These are phyloP conservation scores for Cheilosia scutellata DNA, from an alignment of 2,888 invertebrate genomes.

Conservation along the genomic window DNA sequence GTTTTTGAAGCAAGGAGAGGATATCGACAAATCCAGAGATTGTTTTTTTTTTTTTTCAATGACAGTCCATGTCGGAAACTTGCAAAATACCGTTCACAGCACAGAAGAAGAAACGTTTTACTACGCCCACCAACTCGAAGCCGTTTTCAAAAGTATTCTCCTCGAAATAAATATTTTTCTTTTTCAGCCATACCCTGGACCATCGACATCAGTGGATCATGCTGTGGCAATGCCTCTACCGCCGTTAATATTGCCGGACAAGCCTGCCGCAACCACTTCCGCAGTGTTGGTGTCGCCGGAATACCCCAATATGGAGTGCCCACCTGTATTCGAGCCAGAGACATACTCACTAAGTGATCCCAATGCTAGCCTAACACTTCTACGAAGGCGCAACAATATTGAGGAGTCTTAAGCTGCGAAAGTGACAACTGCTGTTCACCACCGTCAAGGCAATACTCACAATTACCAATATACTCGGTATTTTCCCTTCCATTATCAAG, in stretches of 20 bases:
- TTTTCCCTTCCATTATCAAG: constrained; percentile 15
- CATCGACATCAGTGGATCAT: constrained; percentile 52
- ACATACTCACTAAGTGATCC: constrained; percentile 89
- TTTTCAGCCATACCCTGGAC: constrained; percentile 57
- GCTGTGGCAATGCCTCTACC: constrained; percentile 53
- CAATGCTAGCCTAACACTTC: constrained; percentile 82
- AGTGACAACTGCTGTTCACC: not conserved
- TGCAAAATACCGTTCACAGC: too few species aligned
- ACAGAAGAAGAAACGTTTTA: too few species aligned
- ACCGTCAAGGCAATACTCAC: constrained; percentile 43
- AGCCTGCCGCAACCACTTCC: constrained; percentile 48
- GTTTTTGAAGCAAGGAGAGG: too few species aligned
- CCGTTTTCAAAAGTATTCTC: not conserved
- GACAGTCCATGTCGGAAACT: too few species aligned
- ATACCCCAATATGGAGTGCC: constrained; percentile 93
- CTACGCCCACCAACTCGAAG: not conserved
- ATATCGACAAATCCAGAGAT: too few species aligned
- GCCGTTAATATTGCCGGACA: constrained; percentile 75
- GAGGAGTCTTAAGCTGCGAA: constrained; percentile 51
- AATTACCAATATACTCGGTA: constrained; percentile 31
- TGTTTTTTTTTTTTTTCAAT: too few species aligned
- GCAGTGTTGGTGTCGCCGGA: constrained; percentile 84
- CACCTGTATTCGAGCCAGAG: constrained; percentile 93
- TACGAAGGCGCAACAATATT: constrained; percentile 81
- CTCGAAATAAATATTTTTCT: not conserved